phyloP scores from a whole-genome alignment of 2,113 vertebrate species.

The Thalassoma bifasciatum region DNA sequence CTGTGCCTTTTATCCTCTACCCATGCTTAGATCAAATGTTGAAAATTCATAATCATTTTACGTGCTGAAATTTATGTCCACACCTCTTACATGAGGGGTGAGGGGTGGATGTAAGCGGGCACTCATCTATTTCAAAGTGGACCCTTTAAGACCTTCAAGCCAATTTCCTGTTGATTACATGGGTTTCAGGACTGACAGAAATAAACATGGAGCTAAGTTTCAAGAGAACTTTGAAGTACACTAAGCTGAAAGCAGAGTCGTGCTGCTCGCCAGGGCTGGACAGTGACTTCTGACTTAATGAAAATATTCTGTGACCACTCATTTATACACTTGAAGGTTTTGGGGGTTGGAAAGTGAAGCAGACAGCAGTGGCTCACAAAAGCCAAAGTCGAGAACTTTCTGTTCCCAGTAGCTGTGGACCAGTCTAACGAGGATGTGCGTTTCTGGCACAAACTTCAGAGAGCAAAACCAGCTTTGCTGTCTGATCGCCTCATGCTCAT shows the following conservation, averaged over 20 bases:
- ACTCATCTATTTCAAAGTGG: conserved; percentile 76
- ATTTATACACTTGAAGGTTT: conserved; percentile 64
- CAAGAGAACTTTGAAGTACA: conserved; percentile 70
- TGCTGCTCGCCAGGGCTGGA: conserved; percentile 46
- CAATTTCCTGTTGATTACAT: conserved; percentile 73
- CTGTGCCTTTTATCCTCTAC: conserved; percentile 77
- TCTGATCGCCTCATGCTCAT: conserved; percentile 70
- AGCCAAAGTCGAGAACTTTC: conserved; percentile 50
- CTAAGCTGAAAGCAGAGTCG: conserved; percentile 49
- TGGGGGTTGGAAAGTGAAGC: conserved; percentile 53
- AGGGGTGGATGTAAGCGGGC: conserved; percentile 50
- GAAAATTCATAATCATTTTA: conserved; percentile 80
- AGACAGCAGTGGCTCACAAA: conserved; percentile 63
- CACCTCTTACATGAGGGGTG: conserved; percentile 67
- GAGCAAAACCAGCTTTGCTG: conserved; percentile 57
- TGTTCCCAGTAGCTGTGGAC: conserved; percentile 58
- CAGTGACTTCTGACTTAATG: conserved; percentile 63
- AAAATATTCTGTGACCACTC: conserved; percentile 72
- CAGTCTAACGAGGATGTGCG: conserved; percentile 64
- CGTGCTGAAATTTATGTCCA: conserved; percentile 75
- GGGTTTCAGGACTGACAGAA: conserved; percentile 61
- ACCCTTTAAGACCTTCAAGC: conserved; percentile 71
- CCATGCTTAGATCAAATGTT: conserved; percentile 78
- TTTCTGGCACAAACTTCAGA: conserved; percentile 71
- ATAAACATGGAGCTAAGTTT: conserved; percentile 69